Base-by-base conservation (phyloP, 2,797 vertebrate genomes). In the Eptatretus atami region DNA sequence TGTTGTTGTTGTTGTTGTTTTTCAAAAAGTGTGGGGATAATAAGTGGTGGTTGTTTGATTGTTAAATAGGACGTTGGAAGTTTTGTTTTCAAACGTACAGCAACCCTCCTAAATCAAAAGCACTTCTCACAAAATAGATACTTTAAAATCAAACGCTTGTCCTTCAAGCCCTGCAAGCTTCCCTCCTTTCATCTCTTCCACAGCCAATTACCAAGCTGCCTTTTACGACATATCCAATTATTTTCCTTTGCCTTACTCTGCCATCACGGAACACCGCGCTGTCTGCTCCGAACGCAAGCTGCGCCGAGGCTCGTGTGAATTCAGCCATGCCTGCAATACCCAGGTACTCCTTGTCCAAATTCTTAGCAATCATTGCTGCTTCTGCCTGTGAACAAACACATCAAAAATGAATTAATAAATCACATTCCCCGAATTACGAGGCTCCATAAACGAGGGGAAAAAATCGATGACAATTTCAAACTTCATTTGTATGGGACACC, bases 271-370 rank as follows among this genome's bases (percentile, higher is more conserved):
- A 68, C 19, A 83, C 83, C 60, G 94, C 86, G 8, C 67, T 86
- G 67, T 79, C 78, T n/a, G 76, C 73, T 11, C 92, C 87, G 65
- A 98, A 70, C 15, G 84, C 88, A 53, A 96, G 78, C 52, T 83
- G 75, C 55, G 84, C 84, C 0, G 86, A 88, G 1, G 84, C 78
- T 72, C 84, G 83, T 64, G 70, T 75, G 65, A 96, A 98, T 6
- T 95, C 88, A 0, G 76, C 85, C 52, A 95, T 73, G 1, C 92
- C 92, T 0, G 64, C 78, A 0, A 95, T 98, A 63, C 75, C 70
- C 66, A 98, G 76, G 69, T 98, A 98, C 69, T 98, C 92, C 74
- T 98, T 98, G 74, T 98, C 92, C 78, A 96, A 64, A 69, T 82
- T 81, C 74, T 90, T 88, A 25, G 76, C 71, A 65, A 83, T 74